Base-by-base conservation (phyloP, 2,797 vertebrate genomes). In the Peromyscus attwateri region DNA sequence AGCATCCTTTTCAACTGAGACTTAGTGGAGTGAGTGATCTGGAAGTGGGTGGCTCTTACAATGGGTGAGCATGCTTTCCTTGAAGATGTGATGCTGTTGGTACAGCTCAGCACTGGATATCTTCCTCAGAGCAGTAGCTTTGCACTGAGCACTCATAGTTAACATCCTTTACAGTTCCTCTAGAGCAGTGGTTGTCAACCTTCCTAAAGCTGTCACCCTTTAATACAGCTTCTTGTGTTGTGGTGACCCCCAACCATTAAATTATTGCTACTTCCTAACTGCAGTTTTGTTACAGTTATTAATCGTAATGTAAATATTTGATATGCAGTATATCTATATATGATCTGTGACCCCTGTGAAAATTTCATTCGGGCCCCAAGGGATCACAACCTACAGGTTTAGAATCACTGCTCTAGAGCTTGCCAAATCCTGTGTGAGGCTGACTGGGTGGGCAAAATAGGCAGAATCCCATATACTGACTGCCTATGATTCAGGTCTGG, bases 101-200 rank as follows among this genome's bases (percentile, higher is more conserved):
- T 66, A 85, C 31, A 93, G 11, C 55, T 84, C 83, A 79, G 70
- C 76, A 34, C 34, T 77, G 31, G 62, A 23, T 92, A 37, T 34
- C 82, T 64, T 83, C 29, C 25, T 89, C 55, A 62, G 29, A 13
- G 80, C 95, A n/a, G 23, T 94, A 96, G 49, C 88, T 93, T 94
- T 97, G 80, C 87, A 84, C 43, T 92, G 0, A 77, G 93, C 71
- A 68, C 97, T 98, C 97, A 98, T 75, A 98, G 97, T 98, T 98
- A 97, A 98, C 96, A 97, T 95, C 91, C 96, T 43, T 96, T 97
- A 94, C 80, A 98, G 94, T 96, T 96, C 98, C 98, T 84, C 98
- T 97, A 95, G 19, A 93, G 91, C 97, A 60, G 79, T 37, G 57
- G 80, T 27, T 60, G 23, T 83, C 43, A 84, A 21, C 40, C 40